phyloP scores from a whole-genome alignment of 2,888 invertebrate species.

The Xestia xanthographa region DNA sequence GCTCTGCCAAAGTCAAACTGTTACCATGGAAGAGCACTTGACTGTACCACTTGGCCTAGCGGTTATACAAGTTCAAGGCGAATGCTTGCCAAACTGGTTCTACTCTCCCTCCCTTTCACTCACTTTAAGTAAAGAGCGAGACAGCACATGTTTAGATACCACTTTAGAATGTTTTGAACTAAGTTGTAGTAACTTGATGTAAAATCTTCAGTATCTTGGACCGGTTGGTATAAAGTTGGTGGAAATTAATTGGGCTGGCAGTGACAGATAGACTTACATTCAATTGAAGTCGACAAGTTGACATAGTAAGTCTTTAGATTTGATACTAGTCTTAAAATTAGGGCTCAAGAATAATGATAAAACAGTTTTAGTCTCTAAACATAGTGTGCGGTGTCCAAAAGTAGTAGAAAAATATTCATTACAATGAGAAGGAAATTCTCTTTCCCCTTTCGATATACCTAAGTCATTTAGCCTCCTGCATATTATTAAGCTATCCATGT shows the following conservation, averaged over 20 bases:
- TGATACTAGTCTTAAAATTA: not conserved
- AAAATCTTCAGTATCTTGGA: constrained; percentile 45
- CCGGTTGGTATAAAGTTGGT: constrained; percentile 19
- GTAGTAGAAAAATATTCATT: not conserved
- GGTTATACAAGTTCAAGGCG: constrained; percentile 78
- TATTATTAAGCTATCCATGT: not conserved
- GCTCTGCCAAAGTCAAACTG: not conserved
- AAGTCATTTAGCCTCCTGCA: too few relatives aligned
- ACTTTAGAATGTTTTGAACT: constrained; percentile 61
- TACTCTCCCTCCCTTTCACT: constrained; percentile 63
- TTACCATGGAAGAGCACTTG: constrained; percentile 7
- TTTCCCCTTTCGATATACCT: not conserved
- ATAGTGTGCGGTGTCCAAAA: not conserved
- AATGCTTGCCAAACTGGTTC: constrained; percentile 75
- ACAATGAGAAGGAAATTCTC: not conserved
- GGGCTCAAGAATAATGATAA: not conserved
- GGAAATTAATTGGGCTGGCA: constrained; percentile 33
- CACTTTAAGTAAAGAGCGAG: constrained; percentile 57
- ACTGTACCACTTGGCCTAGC: constrained; percentile 68
- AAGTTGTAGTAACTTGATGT: constrained; percentile 54
- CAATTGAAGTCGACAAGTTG: constrained; percentile 28
- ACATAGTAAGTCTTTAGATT: not conserved
- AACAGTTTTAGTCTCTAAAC: not conserved
- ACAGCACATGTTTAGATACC: constrained; percentile 61
- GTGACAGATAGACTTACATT: constrained; percentile 12